Evolutionary conservation across 1,140 invertebrate genomes (phyloP).

Genomic region (Drosophila orena): DNA sequence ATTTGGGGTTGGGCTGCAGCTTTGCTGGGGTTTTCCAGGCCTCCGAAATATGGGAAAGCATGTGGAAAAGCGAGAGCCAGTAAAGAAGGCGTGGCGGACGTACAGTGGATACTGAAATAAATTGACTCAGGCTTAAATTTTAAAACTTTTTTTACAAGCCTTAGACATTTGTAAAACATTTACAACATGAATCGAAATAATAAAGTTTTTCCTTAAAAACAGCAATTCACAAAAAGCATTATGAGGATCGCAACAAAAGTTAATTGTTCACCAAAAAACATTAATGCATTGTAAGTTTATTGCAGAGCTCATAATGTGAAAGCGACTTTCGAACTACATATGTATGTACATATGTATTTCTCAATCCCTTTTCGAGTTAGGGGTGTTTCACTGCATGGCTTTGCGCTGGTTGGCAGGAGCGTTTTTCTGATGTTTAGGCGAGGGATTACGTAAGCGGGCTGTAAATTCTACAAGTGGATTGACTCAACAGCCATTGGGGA

Average conservation of each 20-base stretch:
- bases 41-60: constrained; percentile 58
- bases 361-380: background rate
- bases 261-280: background rate
- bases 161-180: no score
- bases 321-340: background rate
- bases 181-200: no score
- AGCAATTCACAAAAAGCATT: no score
- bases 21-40: constrained; percentile 47
- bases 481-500: constrained; percentile 57
- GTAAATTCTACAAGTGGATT: constrained; percentile 75
- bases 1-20: constrained; percentile 63
- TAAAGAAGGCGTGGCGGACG: constrained; percentile 62
- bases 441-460: constrained; percentile 76
- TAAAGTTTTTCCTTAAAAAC: no score
- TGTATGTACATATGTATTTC: no score
- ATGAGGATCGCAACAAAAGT: background rate
- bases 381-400: constrained; percentile 6
- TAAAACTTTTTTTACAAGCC: no score
- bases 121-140: background rate
- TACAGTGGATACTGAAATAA: constrained; percentile 12
- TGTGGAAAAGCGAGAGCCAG: constrained; percentile 79
- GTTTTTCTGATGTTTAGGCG: constrained; percentile 37
- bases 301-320: no score
- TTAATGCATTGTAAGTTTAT: no score
- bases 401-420: constrained; percentile 57